phyloP scores from a whole-genome alignment of 2,888 invertebrate genomes.

The Helobdella robusta region DNA sequence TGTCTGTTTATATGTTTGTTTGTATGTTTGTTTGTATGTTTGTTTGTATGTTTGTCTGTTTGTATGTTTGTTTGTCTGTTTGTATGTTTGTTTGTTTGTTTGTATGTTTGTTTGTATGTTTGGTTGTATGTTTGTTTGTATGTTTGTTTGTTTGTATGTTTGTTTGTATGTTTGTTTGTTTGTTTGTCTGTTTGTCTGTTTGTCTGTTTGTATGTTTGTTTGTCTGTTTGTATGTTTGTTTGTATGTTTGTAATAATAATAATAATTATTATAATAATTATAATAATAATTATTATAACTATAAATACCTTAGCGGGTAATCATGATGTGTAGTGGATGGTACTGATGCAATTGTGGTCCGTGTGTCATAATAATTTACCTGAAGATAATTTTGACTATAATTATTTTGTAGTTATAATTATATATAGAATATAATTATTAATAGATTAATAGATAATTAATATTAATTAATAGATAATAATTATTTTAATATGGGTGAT shows the following conservation, averaged over 20 bases:
- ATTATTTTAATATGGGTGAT: too few species aligned
- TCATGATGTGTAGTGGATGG: not conserved
- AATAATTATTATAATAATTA: not conserved
- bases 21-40: not conserved
- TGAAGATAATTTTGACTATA: not conserved
- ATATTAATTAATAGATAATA: not conserved
- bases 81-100: not conserved
- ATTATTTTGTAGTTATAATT: not conserved
- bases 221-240: not conserved
- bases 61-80: not conserved
- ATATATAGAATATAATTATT: not conserved
- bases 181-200: not conserved
- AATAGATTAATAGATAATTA: not conserved
- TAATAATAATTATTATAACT: not conserved
- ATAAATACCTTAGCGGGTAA: slow-evolving; percentile 8
- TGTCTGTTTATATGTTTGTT: not conserved
- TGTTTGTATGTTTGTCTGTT: not conserved
- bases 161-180: not conserved
- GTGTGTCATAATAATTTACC: slow-evolving; percentile 19
- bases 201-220: not conserved
- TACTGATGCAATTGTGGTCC: slow-evolving; percentile 3
- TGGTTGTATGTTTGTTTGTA: not conserved
- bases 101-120: not conserved
- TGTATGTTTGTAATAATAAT: not conserved
- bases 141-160: not conserved